These are phyloP conservation scores for Hemiscyllium ocellatum DNA, from an alignment of 2,113 vertebrate species.

Conservation along the genomic window DNA sequence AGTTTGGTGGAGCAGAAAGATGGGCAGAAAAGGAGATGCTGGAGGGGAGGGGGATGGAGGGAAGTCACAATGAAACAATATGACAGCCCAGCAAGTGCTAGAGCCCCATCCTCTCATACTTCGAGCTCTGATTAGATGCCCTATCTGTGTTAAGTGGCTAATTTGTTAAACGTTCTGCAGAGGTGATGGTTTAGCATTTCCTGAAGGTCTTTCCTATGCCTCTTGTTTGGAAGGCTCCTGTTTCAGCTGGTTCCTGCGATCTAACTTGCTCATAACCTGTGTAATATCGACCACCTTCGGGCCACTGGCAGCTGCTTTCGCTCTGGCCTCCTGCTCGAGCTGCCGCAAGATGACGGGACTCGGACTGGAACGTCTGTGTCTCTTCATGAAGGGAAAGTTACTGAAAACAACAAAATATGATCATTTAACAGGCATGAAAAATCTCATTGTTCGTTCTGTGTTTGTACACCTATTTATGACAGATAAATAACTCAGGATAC, in stretches of 20 bases:
- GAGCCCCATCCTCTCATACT: background rate
- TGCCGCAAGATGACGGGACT: slow-evolving; percentile 85
- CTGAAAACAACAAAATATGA: slow-evolving; percentile 44
- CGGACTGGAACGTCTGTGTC: slow-evolving; percentile 75
- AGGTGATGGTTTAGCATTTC: background rate
- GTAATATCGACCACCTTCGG: slow-evolving; percentile 82
- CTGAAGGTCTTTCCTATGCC: background rate
- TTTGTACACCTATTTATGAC: background rate
- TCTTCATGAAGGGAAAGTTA: slow-evolving; percentile 71
- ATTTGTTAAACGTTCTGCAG: background rate
- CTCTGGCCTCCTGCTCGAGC: slow-evolving; percentile 77
- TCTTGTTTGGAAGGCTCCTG: slow-evolving; percentile 50
- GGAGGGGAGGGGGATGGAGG: background rate
- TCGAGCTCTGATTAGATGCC: background rate
- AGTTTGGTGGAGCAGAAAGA: background rate
- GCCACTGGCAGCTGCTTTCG: slow-evolving; percentile 66
- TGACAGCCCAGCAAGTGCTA: background rate
- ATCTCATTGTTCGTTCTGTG: background rate
- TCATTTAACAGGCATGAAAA: background rate
- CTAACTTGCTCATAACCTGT: slow-evolving; percentile 98
- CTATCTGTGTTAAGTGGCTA: background rate
- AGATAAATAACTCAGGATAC: background rate
- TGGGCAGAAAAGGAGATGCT: background rate
- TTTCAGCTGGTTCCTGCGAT: slow-evolving; percentile 71
- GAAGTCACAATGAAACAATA: background rate